Percentiles rank a stretch among this genome's conserved stretches.
Evolutionary conservation across 2,888 invertebrate species (phyloP).

Genomic region (Malacosoma neustria): DNA sequence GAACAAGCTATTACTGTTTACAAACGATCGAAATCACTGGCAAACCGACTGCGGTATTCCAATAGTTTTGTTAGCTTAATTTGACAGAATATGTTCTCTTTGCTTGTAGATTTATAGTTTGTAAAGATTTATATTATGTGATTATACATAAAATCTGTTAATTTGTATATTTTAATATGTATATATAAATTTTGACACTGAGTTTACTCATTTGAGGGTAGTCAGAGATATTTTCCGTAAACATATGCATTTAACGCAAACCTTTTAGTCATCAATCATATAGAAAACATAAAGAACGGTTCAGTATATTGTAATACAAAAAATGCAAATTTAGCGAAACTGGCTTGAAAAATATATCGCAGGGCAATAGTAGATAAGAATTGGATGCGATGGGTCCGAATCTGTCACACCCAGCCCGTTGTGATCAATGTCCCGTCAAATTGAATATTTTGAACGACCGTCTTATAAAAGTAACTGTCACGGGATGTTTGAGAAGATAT

Average conservation of each 20-base stretch:
- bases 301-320: constrained; percentile 8
- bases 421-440: constrained; percentile 58
- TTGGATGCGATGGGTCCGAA: constrained; percentile 33
- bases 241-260: too few species aligned
- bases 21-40: not conserved
- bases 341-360: constrained; percentile 24
- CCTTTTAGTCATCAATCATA: not conserved
- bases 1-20: not conserved
- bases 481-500: too few species aligned
- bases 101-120: too few species aligned
- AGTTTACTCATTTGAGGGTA: too few species aligned
- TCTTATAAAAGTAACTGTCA: constrained; percentile 20
- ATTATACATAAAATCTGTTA: too few species aligned
- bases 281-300: not conserved
- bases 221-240: too few species aligned
- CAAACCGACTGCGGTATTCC: not conserved
- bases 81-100: too few species aligned
- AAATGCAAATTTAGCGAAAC: constrained; percentile 21
- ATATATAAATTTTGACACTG: too few species aligned
- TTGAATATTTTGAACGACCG: constrained; percentile 43
- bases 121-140: too few species aligned
- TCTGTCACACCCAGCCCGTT: constrained; percentile 35
- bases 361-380: constrained; percentile 31
- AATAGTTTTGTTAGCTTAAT: too few species aligned
- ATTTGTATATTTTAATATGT: too few species aligned